Evolutionary conservation across 2,888 invertebrate species (phyloP), one percentile per base, ranked within the genome.

Genomic region (Cataglyphis livida): DNA sequence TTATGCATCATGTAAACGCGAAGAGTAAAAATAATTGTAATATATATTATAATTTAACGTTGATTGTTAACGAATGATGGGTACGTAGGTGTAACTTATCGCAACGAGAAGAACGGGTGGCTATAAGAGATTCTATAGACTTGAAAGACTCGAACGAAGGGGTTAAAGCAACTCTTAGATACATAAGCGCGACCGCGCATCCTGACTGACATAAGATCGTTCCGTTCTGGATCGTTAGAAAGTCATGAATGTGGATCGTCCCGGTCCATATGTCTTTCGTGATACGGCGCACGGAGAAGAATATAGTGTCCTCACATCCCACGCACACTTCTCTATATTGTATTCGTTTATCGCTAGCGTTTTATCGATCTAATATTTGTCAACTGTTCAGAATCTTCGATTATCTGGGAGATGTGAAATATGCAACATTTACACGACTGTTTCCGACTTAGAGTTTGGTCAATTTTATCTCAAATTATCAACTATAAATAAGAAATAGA

Each of bases 221-320:
- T 86, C 83, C 78, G 84, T 88, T 83, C 87, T 64, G 75, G 87
- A 90, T 93, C 91, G 92, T 93, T 93, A 93, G 93, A 93, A 92
- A 93, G 92, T 92, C 90, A 90, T 89, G 91, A 92, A 91, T 92
- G 91, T 89, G 87, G 87, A 91, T 87, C 90, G 88, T 85, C 84
- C 85, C 85, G 85, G 84, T 90, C 81, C 85, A 87, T 91, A 87
- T 90, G 90, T 92, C 92, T 92, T 91, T 90, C 91, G 91, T 87
- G 91, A 89, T 89, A 82, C 85, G 78, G 84, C 88, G 75, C 86
- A 81, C 90, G 89, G 89, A 89, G 90, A 90, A 86, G 44, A 88
- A 91, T 90, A 84, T 82, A 86, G 87, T 90, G 90, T 91, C 90
- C 90, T 88, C 90, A 83, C 90, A 88, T 90, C 92, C 91, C 90